Evolutionary conservation across 2,113 vertebrate species (phyloP).

Genomic region (Cynocephalus volans): DNA sequence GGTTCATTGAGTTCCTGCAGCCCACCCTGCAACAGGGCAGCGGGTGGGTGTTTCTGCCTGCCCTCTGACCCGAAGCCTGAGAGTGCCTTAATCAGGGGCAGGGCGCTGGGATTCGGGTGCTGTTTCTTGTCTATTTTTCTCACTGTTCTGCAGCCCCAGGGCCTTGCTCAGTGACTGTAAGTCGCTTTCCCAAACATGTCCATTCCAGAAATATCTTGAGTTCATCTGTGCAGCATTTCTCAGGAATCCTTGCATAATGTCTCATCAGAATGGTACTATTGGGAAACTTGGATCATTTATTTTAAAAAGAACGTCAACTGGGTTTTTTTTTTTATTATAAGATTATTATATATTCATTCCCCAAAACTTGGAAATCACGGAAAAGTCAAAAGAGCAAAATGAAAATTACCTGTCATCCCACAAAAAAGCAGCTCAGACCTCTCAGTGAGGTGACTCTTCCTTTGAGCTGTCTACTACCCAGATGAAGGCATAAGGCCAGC

Average conservation of each 20-base stretch:
- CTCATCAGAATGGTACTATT: background rate
- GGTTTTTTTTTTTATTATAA: background rate
- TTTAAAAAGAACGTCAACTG: background rate
- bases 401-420: background rate
- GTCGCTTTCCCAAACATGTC: constrained; percentile 62
- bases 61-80: background rate
- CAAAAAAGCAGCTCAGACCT: background rate
- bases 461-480: rapidly evolving
- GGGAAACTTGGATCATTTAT: constrained; percentile 3
- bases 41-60: background rate
- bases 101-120: background rate
- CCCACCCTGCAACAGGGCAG: background rate
- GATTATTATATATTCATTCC: background rate
- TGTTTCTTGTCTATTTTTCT: background rate
- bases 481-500: background rate
- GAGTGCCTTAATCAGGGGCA: background rate
- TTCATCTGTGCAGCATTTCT: constrained; percentile 28
- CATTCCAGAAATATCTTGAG: constrained; percentile 75
- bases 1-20: background rate
- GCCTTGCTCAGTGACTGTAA: constrained; percentile 53
- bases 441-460: rapidly evolving
- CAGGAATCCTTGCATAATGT: background rate
- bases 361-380: background rate
- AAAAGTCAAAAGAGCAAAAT: background rate
- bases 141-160: background rate